phyloP scores from a whole-genome alignment of 2,888 invertebrate species.

The Pediacus dermestoides region DNA sequence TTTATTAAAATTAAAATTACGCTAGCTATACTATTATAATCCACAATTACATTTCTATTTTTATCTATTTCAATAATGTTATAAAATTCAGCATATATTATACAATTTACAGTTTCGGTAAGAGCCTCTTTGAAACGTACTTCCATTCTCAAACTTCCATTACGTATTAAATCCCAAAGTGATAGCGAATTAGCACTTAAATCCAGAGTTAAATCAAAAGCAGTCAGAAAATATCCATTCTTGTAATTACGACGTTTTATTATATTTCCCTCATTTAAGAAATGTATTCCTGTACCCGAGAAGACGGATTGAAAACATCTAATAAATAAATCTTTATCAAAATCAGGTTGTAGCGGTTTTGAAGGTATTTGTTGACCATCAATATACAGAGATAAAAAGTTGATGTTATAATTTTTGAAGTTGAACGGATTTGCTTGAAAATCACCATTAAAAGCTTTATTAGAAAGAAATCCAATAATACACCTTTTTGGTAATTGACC shows the following conservation, averaged over 20 bases:
- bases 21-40: constrained; percentile 14
- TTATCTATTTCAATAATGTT: too few relatives aligned
- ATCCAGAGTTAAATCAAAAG: too few relatives aligned
- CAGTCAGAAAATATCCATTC: not conserved
- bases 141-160: not conserved
- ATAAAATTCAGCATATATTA: too few relatives aligned
- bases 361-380: constrained; percentile 1
- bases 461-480: not conserved
- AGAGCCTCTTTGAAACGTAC: too few relatives aligned
- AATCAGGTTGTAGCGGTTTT: constrained; percentile 13
- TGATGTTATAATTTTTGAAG: constrained; percentile 11
- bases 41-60: constrained; percentile 23
- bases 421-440: not conserved
- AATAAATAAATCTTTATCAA: constrained; percentile 17
- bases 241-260: not conserved
- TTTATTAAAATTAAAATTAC: too few relatives aligned
- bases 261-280: not conserved
- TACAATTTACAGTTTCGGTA: too few relatives aligned
- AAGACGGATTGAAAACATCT: constrained; percentile 32
- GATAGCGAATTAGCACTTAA: too few relatives aligned
- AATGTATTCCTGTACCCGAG: too few relatives aligned
- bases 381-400: constrained; percentile 25
- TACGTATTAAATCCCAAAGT: too few relatives aligned
- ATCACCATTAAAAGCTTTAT: constrained; percentile 23
- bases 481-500: too few relatives aligned